phyloP scores from a whole-genome alignment of 2,797 vertebrate species.

The Sebastes trivittatus region DNA sequence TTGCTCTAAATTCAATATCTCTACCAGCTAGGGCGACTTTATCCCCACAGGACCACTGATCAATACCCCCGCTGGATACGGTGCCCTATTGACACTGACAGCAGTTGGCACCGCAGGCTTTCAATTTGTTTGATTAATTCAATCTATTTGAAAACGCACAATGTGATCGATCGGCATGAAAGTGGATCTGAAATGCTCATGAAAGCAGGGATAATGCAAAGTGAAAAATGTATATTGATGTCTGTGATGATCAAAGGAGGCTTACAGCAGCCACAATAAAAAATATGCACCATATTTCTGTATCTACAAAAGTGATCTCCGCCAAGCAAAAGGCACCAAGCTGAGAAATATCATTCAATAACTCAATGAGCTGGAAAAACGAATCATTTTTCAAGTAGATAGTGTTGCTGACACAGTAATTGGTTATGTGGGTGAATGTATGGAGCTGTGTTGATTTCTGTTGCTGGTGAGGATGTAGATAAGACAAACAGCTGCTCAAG shows the following conservation, averaged over 20 bases:
- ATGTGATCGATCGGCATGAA: not conserved
- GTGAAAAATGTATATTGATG: not conserved
- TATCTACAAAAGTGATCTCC: not conserved
- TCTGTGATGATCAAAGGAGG: not conserved
- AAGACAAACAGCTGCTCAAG: conserved; percentile 18
- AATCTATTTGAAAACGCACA: conserved; percentile 23
- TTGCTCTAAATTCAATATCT: conserved; percentile 37
- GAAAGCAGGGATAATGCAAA: not conserved
- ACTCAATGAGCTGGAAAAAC: not conserved
- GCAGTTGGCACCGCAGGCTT: conserved; percentile 22
- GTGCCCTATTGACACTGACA: conserved; percentile 43
- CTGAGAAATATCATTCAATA: not conserved
- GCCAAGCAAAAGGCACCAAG: not conserved
- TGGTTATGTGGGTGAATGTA: not conserved
- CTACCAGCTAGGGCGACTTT: conserved; percentile 18
- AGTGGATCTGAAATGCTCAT: not conserved
- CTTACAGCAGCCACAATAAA: conserved; percentile 1
- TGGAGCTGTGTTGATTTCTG: not conserved
- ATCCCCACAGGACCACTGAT: conserved; percentile 41
- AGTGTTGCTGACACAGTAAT: conserved; percentile 16
- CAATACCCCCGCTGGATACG: conserved; percentile 41
- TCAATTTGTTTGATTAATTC: conserved; percentile 49
- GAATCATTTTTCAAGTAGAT: conserved; percentile 11
- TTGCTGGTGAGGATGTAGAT: conserved; percentile 3
- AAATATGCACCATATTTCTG: conserved; percentile 11